A percentile compares a stretch with the other conserved stretches of the same genome.
Conservation (phyloP, 1,140 invertebrate species). For the Apis cerana region DNA sequence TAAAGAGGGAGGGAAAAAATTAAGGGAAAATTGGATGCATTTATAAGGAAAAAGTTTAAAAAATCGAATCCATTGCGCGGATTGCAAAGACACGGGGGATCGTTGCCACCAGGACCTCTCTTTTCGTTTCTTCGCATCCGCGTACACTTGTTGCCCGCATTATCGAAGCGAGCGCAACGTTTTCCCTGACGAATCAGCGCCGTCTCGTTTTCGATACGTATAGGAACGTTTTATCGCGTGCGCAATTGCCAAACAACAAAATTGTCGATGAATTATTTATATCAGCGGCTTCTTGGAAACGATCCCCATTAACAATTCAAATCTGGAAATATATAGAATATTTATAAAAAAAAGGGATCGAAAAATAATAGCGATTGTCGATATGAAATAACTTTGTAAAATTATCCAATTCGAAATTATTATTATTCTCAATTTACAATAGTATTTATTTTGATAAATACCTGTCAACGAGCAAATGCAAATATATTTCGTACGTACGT, state of each 20-base stretch:
- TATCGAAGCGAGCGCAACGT: neutral
- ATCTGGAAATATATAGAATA: neutral
- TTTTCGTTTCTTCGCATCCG: neutral
- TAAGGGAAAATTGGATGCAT: too few species aligned
- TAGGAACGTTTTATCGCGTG: neutral
- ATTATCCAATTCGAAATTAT: too few species aligned
- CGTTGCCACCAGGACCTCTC: too few species aligned
- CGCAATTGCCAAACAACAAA: conserved; percentile 11
- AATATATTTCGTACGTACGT: too few species aligned
- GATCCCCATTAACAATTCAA: conserved; percentile 19
- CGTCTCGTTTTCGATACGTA: neutral
- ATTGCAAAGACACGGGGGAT: neutral
- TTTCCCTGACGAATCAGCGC: neutral
- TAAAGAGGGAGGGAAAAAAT: too few species aligned
- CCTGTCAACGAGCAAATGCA: too few species aligned
- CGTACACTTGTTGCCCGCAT: conserved; percentile 9
- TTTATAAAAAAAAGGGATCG: neutral
- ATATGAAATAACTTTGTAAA: too few species aligned
- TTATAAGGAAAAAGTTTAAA: too few species aligned
- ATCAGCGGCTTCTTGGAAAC: conserved; percentile 11
- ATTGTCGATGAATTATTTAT: conserved; percentile 39
- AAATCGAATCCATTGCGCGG: too few species aligned
- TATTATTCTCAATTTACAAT: too few species aligned
- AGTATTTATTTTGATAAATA: too few species aligned
- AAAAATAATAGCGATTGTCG: too few species aligned